Conservation (phyloP, 2,113 vertebrate species). For the Corythaeola cristata region DNA sequence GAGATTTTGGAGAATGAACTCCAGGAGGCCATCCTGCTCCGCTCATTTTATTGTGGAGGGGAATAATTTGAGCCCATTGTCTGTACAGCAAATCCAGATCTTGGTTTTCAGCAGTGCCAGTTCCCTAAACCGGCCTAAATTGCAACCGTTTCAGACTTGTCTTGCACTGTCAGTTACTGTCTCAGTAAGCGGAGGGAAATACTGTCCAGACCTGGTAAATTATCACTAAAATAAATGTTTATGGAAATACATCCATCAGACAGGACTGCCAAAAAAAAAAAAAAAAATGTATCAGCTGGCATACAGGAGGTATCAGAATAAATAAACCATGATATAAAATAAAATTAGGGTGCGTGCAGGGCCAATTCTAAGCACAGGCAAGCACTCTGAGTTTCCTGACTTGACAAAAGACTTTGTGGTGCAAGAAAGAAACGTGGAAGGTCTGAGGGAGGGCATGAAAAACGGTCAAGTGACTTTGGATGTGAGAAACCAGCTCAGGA, state of each 20-base stretch:
- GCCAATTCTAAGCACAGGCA: background rate
- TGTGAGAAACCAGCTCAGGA: background rate
- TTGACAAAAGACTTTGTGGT: background rate
- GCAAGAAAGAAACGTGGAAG: background rate
- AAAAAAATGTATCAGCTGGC: background rate
- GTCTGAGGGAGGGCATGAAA: background rate
- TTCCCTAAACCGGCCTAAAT: background rate
- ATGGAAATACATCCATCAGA: background rate
- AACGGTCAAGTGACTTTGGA: background rate
- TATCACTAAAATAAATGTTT: background rate
- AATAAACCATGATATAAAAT: background rate
- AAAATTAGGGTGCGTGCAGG: background rate
- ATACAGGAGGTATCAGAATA: background rate
- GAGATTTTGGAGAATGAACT: background rate
- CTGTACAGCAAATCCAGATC: background rate
- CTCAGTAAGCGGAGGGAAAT: background rate
- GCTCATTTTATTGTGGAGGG: background rate
- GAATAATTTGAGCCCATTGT: background rate
- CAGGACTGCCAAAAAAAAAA: background rate
- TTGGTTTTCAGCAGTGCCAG: background rate
- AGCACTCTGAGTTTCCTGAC: background rate
- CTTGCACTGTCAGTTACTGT: background rate
- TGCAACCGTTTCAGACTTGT: background rate
- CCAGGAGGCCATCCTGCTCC: background rate
- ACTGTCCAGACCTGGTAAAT: background rate